Evolutionary conservation across 2,888 invertebrate genomes (phyloP).

Genomic region (Ochropacha duplaris): DNA sequence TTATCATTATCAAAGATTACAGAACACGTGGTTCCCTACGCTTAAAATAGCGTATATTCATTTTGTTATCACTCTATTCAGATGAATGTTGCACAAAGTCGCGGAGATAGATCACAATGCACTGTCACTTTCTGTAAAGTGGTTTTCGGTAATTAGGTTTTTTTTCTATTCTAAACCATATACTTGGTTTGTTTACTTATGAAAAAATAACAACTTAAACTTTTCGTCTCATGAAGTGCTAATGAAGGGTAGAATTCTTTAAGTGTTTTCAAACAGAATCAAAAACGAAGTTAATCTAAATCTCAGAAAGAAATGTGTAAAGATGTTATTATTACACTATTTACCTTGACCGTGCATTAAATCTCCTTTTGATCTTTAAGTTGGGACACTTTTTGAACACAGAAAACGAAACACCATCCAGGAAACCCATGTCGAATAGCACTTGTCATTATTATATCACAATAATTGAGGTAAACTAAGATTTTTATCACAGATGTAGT

Average conservation of each 20-base stretch:
- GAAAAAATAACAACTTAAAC: too few relatives aligned
- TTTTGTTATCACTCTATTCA: background rate
- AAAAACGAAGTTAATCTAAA: background rate
- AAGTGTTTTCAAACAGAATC: background rate
- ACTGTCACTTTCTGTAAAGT: background rate
- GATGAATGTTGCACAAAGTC: background rate
- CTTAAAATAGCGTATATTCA: background rate
- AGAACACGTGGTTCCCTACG: conserved; percentile 5
- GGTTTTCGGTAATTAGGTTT: too few relatives aligned
- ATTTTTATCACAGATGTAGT: conserved; percentile 51
- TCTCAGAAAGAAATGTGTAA: background rate
- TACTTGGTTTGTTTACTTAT: background rate
- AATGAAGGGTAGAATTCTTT: background rate
- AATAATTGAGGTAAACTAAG: conserved; percentile 29
- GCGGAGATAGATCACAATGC: background rate
- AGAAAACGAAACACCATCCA: conserved; percentile 63
- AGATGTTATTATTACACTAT: conserved; percentile 14
- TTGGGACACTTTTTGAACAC: conserved; percentile 75
- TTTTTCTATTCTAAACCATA: too few relatives aligned
- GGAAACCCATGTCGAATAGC: conserved; percentile 59
- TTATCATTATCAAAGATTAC: conserved; percentile 16
- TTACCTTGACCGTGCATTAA: conserved; percentile 51
- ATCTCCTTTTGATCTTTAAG: conserved; percentile 57
- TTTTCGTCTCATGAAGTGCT: too few relatives aligned
- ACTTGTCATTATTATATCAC: conserved; percentile 56